phyloP scores from a whole-genome alignment of 1,140 invertebrate species.

The Ceratosolen fusciceps region DNA sequence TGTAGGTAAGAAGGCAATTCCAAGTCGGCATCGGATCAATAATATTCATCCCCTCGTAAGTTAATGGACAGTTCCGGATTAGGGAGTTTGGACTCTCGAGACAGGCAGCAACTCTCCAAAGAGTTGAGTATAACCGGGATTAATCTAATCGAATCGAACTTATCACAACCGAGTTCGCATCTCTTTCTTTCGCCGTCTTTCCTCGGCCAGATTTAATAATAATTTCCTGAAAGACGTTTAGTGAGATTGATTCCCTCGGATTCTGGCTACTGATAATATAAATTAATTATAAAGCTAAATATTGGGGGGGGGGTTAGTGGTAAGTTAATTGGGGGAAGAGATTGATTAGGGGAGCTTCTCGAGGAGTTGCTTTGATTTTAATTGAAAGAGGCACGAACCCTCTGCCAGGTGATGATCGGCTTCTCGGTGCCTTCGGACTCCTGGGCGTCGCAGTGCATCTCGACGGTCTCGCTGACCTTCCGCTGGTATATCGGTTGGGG shows the following conservation, averaged over 20 bases:
- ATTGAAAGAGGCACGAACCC: slow-evolving; percentile 71
- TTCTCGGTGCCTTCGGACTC: slow-evolving; percentile 93
- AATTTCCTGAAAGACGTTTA: neutral
- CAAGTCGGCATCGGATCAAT: neutral
- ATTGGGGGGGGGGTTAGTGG: neutral
- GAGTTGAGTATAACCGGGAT: neutral
- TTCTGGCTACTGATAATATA: neutral
- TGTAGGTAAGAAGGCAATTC: slow-evolving; percentile 3
- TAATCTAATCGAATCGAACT: slow-evolving; percentile 17
- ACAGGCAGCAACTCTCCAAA: neutral
- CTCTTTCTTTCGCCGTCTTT: neutral
- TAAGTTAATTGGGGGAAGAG: no score
- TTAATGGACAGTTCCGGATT: slow-evolving; percentile 10
- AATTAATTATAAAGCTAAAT: neutral
- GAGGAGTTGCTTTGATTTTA: no score
- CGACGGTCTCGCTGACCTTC: slow-evolving; percentile 89
- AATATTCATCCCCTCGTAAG: slow-evolving; percentile 12
- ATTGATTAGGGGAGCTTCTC: neutral
- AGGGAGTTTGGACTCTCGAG: neutral
- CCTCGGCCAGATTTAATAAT: no score
- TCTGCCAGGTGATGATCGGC: slow-evolving; percentile 91
- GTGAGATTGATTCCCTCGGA: neutral
- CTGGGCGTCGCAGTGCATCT: slow-evolving; percentile 93
- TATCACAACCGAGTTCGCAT: neutral
- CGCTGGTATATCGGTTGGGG: slow-evolving; percentile 89